These are phyloP conservation scores for Phaethon lepturus DNA, from an alignment of 2,113 vertebrate species.

Conservation along the genomic window DNA sequence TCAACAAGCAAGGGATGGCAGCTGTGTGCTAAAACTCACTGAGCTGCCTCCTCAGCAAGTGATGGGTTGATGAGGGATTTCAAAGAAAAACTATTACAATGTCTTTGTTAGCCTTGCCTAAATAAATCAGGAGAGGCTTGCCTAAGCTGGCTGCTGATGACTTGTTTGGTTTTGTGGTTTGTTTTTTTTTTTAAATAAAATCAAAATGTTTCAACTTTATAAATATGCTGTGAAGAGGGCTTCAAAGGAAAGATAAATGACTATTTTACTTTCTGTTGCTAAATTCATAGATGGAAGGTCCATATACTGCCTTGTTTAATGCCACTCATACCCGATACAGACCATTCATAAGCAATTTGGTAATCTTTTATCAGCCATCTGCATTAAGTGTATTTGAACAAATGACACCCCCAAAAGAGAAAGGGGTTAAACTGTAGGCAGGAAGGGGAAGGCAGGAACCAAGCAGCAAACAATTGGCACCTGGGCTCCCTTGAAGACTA, in stretches of 20 bases:
- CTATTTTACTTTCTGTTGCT: background rate
- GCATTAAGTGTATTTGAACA: background rate
- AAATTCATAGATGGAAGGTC: background rate
- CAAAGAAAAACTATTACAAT: background rate
- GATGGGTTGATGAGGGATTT: background rate
- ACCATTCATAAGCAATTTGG: background rate
- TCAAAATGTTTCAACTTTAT: background rate
- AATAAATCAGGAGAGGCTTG: background rate
- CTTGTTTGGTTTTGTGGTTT: background rate
- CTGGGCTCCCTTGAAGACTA: constrained; percentile 46
- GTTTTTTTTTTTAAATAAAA: background rate
- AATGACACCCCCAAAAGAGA: background rate
- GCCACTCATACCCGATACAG: background rate
- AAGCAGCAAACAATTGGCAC: constrained; percentile 55
- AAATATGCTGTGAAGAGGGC: background rate
- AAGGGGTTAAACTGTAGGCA: constrained; percentile 35
- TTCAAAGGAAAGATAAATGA: background rate
- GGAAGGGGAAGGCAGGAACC: constrained; percentile 38
- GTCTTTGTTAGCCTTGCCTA: background rate
- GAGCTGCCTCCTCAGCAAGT: background rate
- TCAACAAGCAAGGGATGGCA: background rate
- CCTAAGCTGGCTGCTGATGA: background rate
- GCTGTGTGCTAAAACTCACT: background rate
- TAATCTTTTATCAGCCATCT: background rate
- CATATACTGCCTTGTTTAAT: background rate